A percentile compares a stretch with the other conserved stretches of the same genome.
phyloP scores from a whole-genome alignment of 30 jellyfish, hydroid and myxozoan species.

The Hydractinia symbiolongicarpus region DNA sequence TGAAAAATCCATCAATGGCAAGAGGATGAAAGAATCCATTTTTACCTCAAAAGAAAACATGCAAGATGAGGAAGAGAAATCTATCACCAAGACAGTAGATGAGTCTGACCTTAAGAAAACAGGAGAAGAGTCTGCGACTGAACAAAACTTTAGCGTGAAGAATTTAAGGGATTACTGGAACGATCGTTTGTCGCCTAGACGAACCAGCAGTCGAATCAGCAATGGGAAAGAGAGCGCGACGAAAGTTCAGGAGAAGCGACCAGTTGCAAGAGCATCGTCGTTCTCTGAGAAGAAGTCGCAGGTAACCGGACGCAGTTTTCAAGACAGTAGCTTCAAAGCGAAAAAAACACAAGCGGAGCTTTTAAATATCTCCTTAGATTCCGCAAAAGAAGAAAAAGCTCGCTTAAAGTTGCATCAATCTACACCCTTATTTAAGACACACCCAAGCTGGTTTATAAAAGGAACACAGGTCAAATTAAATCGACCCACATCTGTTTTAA shows the following conservation, averaged over 20 bases:
- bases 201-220: neutral
- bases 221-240: neutral
- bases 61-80: neutral
- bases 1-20: neutral
- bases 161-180: conserved; percentile 2
- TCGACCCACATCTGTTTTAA: no score
- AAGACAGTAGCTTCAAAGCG: neutral
- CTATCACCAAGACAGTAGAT: neutral
- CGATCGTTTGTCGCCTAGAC: neutral
- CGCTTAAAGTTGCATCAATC: no score
- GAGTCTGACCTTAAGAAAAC: neutral
- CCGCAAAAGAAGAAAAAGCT: no score
- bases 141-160: neutral
- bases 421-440: no score
- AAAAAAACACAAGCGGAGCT: neutral
- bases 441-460: no score
- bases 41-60: neutral
- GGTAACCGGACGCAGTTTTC: neutral
- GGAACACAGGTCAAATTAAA: no score
- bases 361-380: neutral
- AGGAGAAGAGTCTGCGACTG: neutral
- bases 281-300: neutral
- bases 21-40: neutral
- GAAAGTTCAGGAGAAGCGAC: neutral
- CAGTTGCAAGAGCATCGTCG: neutral